Base-by-base conservation (phyloP, 2,113 vertebrate species). In the Poeciliopsis turrubarensis region DNA sequence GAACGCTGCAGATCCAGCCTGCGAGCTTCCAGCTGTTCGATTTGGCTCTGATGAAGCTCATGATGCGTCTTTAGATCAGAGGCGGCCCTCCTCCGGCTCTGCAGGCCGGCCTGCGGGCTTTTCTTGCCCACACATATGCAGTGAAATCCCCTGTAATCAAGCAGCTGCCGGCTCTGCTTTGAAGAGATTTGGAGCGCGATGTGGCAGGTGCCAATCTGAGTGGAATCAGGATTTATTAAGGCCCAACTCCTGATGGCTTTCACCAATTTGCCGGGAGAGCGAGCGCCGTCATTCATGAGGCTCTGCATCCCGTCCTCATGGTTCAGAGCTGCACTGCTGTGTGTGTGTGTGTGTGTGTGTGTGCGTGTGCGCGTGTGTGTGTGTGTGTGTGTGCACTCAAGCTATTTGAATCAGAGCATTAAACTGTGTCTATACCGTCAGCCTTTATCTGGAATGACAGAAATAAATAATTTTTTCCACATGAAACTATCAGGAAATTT, bases 121-220 rank as follows among this genome's bases (percentile, higher is more conserved):
- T 89, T 60, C 78, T 74, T 81, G 82, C 72, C 27, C 60, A 39
- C 65, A 86, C 82, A 72, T 72, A 74, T 11, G 32, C 72, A 70
- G 77, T 68, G 64, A 91, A 89, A 91, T 89, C 87, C 80, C 34
- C 73, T 84, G 84, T 89, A 89, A 91, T 87, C 89, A 91, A 87
- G 87, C 86, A 88, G 88, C 89, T 89, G 84, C 77, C 86, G 70
- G 69, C 81, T 72, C 83, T 29, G 63, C 83, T 89, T 84, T 81
- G 65, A 83, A 60, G 80, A 84, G 91, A 86, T 93, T 93, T 91
- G 51, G 22, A 73, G 65, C 73, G 71, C 70, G 65, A 15, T 70
- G 81, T 85, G 87, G 84, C 85, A 86, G 77, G 81, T 86, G 84
- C 91, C 89, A 86, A 78, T 91, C 89, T 85, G 82, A 74, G 81